Conservation (phyloP, 2,113 vertebrate genomes). For the Triplophysa rosa region DNA sequence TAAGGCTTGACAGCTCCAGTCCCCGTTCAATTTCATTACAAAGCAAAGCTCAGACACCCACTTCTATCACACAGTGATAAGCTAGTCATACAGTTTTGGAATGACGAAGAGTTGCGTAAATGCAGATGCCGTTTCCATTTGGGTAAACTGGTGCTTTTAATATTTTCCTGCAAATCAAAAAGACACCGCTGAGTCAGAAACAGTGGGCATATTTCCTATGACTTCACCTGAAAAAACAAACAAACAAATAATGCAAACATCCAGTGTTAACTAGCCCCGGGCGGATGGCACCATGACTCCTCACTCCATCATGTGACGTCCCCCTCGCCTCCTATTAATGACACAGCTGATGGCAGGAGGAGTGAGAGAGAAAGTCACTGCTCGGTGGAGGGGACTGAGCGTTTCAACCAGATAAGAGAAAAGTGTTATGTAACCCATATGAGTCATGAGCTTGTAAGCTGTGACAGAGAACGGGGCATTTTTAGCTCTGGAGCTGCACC, state of each 20-base stretch:
- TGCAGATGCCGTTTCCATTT: not conserved
- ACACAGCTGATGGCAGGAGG: constrained; percentile 36
- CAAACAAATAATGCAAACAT: not conserved
- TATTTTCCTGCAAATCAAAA: not conserved
- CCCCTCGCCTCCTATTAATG: constrained; percentile 49
- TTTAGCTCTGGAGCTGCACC: constrained; percentile 37
- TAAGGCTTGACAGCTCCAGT: too few species aligned
- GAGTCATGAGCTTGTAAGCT: constrained; percentile 53
- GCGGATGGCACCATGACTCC: constrained; percentile 17
- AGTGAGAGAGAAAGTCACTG: constrained; percentile 31
- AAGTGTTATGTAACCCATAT: constrained; percentile 55
- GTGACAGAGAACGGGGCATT: constrained; percentile 31
- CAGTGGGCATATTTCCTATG: not conserved
- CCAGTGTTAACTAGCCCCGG: constrained; percentile 17
- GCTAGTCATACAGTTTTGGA: too few species aligned
- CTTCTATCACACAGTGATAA: too few species aligned
- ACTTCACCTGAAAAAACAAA: not conserved
- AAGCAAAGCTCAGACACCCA: too few species aligned
- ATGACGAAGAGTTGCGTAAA: not conserved
- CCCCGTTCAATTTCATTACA: too few species aligned
- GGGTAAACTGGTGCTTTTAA: not conserved
- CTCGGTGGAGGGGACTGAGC: constrained; percentile 52
- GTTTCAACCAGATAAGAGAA: constrained; percentile 56
- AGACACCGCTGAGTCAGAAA: not conserved
- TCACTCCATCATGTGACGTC: constrained; percentile 25